A percentile compares a stretch with the other conserved stretches of the same genome.
These are phyloP conservation scores for Synchiropus splendidus DNA, from an alignment of 2,113 vertebrate species.

Conservation along the genomic window DNA sequence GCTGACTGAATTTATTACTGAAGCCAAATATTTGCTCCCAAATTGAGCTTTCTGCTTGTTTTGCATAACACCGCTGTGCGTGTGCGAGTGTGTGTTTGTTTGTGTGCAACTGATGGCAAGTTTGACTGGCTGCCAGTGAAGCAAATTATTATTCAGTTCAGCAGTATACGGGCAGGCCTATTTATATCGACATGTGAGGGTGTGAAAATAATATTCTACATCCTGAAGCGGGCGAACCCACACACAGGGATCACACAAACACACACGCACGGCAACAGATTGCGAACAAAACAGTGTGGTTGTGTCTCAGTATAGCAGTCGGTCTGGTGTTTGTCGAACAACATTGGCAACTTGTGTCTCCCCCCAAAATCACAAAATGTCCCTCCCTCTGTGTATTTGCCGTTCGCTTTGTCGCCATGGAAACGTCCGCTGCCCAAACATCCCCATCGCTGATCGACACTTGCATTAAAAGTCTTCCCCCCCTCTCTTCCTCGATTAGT, in stretches of 20 bases:
- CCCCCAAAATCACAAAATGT: conserved; percentile 42
- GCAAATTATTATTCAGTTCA: conserved; percentile 58
- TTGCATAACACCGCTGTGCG: conserved; percentile 32
- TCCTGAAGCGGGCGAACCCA: conserved; percentile 34
- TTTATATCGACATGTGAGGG: conserved; percentile 51
- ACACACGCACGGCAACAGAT: conserved; percentile 10
- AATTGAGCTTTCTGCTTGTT: conserved; percentile 42
- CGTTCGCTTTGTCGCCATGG: conserved; percentile 57
- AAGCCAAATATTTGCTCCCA: conserved; percentile 37
- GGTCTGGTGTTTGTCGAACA: conserved; percentile 34
- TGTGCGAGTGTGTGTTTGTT: conserved; percentile 2
- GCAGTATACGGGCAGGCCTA: conserved; percentile 38
- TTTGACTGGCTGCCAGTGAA: conserved; percentile 57
- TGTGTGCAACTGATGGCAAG: conserved; percentile 33
- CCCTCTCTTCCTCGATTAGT: conserved; percentile 16
- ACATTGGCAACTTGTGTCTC: conserved; percentile 16
- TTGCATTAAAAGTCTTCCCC: conserved; percentile 53
- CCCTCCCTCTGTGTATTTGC: conserved; percentile 51
- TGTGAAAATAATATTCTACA: conserved; percentile 45
- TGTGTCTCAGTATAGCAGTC: conserved; percentile 30
- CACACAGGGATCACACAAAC: conserved; percentile 9
- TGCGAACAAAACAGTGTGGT: conserved; percentile 23
- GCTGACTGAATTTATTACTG: conserved; percentile 28
- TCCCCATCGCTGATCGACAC: conserved; percentile 45
- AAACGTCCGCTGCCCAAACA: conserved; percentile 65